Evolutionary conservation across 2,113 vertebrate genomes (phyloP), one percentile per base, ranked within the genome.

Genomic region (Steatornis caripensis): DNA sequence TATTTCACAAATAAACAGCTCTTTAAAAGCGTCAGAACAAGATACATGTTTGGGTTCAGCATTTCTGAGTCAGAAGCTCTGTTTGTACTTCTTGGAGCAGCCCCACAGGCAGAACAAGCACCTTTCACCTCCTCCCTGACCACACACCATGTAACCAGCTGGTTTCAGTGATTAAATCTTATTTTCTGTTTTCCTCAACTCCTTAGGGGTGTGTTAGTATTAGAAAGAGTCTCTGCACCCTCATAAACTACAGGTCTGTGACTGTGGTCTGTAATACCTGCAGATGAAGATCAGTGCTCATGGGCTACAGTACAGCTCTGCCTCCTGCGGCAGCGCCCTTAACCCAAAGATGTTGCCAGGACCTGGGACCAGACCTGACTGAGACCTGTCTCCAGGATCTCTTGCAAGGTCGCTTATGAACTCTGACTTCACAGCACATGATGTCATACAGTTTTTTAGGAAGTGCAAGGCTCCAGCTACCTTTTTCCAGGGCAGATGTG

Each of bases 121-220:
- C 55, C 27, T 81, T 68, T 27, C 11, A 29, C 16, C 21, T 80
- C 26, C 48, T 60, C 20, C 26, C 17, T 66, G 60, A 65, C 22
- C 21, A 34, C 37, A 53, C 10, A 39, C 54, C 14, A 48, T 64
- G 32, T 24, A 81, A 49, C 6, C 17, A 72, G 15, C 3, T 81
- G 43, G 9, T 81, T 53, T 85, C 16, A 78, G 4, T 49, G 30
- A 74, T 70, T 68, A 78, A 53, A 43, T 51, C 11, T 54, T 57
- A 22, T 27, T 37, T 82, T 68, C 19, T 53, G 9, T 16, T 77
- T 92, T 85, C 49, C 70, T 88, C n/a, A 57, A 0, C 4, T 46
- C 24, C 9, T 30, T 1, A 0, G 14, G 22, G 1, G 1, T 53
- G 45, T 82, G 4, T 49, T 48, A 41, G 12, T 65, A 49, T 30